These are phyloP conservation scores for Forbesichthys agassizii DNA, from an alignment of 2,113 vertebrate species.

Conservation along the genomic window DNA sequence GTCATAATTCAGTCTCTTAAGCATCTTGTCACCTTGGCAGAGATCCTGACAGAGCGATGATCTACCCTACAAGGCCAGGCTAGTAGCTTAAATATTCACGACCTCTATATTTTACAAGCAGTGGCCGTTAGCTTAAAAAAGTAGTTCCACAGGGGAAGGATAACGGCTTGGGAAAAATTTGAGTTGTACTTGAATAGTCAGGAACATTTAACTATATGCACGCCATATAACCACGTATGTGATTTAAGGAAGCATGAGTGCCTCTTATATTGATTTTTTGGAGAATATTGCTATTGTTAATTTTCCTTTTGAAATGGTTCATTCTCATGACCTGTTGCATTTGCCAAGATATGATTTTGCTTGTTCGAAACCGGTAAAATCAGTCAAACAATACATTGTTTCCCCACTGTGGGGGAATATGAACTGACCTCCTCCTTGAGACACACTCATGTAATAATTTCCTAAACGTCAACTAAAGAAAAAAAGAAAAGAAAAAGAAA, in stretches of 20 bases:
- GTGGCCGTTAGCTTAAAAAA: conserved; percentile 40
- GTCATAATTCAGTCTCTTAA: conserved; percentile 44
- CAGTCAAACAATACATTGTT: background rate
- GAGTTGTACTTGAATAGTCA: background rate
- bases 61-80: conserved; percentile 27
- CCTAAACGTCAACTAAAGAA: no score
- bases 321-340: background rate
- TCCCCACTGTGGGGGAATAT: background rate
- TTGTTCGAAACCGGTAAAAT: background rate
- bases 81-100: conserved; percentile 37
- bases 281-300: no score
- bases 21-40: conserved; percentile 20
- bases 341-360: background rate
- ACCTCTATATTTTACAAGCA: conserved; percentile 18
- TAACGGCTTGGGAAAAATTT: conserved; percentile 20
- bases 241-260: no score
- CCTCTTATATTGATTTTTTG: no score
- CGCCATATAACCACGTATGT: no score
- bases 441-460: no score
- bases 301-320: no score
- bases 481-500: background rate
- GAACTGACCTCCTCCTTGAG: background rate
- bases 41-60: conserved; percentile 29
- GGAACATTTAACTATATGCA: no score
- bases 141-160: conserved; percentile 3